Base-by-base conservation (phyloP, 2,113 vertebrate genomes). In the Mionectes macconnelli region DNA sequence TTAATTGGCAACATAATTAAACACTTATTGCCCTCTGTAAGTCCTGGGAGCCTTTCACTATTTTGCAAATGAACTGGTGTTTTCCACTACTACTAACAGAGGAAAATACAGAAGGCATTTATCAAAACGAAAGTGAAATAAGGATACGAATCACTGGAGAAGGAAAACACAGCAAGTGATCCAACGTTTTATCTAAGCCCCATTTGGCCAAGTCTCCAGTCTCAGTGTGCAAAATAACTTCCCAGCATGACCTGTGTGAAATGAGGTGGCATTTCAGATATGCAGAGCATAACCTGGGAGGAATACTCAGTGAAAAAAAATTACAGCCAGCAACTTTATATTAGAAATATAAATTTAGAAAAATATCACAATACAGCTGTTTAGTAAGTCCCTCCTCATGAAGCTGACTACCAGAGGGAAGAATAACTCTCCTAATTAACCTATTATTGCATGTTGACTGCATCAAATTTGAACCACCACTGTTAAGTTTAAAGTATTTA, bases 351-450 rank as follows among this genome's bases (percentile, higher is more conserved):
- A 50, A 50, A 50, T 15, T 28, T 52, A 52, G 27, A 27, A 45
- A 70, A 89, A 52, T 10, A 27, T 4, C 47, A 28, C 9, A 10
- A 16, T 8, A 25, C 19, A 28, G 13, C 6, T 47, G 59, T 17
- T 42, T 10, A 74, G 1, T 6, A 68, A 60, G 10, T 14, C 19
- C 10, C 4, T 75, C 59, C 87, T 73, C 28, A 33, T 2, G 2
- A 89, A 16, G 4, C 4, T 15, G 30, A 22, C 28, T 44, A 62
- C 4, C n/a, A 11, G 0, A 55, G 27, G 12, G 5, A 0, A 24
- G 42, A 37, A 45, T 39, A 64, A 5, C 0, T 0, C 0, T 49
- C 28, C 12, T 12, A 16, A 8, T 13, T 14, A 42, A 25, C 14
- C 8, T 47, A 20, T 30, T 28, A 22, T 0, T 2, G 1, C 5